Evolutionary conservation across 2,113 vertebrate genomes (phyloP), one percentile per base, ranked within the genome.

Genomic region (Cyanistes caeruleus): DNA sequence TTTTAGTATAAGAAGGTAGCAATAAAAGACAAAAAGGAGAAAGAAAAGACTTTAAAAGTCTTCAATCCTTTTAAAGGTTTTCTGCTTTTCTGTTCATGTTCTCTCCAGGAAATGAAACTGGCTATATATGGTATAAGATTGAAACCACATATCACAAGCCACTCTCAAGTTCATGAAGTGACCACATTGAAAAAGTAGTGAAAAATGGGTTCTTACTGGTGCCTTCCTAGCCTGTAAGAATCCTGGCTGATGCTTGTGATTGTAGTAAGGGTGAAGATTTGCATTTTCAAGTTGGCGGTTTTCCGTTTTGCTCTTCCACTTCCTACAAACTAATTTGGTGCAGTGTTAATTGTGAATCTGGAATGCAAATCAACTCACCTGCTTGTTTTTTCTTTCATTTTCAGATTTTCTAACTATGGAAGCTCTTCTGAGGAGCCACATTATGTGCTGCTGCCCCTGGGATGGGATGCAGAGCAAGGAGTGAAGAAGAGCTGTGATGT

Each of bases 321-420:
- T 94, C 92, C 90, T 96, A 80, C 77, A 17, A 33, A 59, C 80
- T 95, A 94, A 93, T 92, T 93, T 7, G 10, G 53, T 75, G 7
- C 39, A 68, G 44, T 68, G 74, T 93, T 96, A 97, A 78, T 60
- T 87, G 73, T 95, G 83, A 92, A 89, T 94, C 90, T 89, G n/a
- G 83, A 90, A 95, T 94, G 96, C 93, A 96, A 96, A 97, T 95
- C 46, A 58, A 84, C 52, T 96, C 96, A 96, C 93, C 96, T 97
- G 96, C 92, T 86, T 92, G 83, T 96, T 95, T 96, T 86, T 95
- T 86, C 73, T 96, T 95, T 96, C 89, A 1, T 84, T 97, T 96
- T 96, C 94, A 96, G 90, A 76, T 93, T 96, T 94, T 93, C 80
- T 92, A 90, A 72, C 83, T 77, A 13, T 95, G 90, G 95, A 91